Evolutionary conservation across 2,888 invertebrate genomes (phyloP), one percentile per base, ranked within the genome.

Genomic region (Oscheius sp.): DNA sequence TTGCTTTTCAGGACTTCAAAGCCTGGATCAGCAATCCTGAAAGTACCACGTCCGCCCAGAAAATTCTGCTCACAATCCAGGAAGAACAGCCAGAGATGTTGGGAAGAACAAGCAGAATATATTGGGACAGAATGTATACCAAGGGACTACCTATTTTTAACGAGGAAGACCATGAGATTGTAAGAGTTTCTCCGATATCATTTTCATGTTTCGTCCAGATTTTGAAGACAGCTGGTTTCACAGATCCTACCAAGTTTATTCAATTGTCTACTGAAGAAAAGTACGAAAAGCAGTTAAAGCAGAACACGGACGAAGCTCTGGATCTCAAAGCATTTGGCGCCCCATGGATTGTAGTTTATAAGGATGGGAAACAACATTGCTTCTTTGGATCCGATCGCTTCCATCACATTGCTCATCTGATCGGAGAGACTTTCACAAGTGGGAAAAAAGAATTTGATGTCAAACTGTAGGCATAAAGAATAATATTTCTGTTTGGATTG

Each of bases 341-440:
- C 32, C 86, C 86, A 9, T 86, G 86, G 86, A 84, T 83, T 42
- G 75, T 79, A 3, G 77, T 86, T 29, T 37, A 72, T 53, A n/a
- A 70, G 1, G 77, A 81, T 32, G 80, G 80, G 2, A 35, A 72
- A 21, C 73, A 62, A 1, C 76, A 83, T 33, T 32, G 68, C 11
- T 84, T 85, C 73, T 86, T 84, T 70, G 86, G 86, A 11, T 82
- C 81, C 21, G 85, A 85, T 73, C 76, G 85, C 47, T 76, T 86
- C 21, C 81, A 79, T 55, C 32, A 84, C 35, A 85, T 86, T 58
- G 83, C 79, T 21, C 74, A 81, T 7, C 68, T 82, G 4, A 76
- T 84, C 60, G 71, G 80, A 63, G 73, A 77, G 59, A 73, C 72
- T 9, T 70, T 80, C 53, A 77, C 78, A 7, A 58, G 75, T 21